Evolutionary conservation across 2,113 vertebrate genomes (phyloP).

Genomic region (Oxyruncus cristatus): DNA sequence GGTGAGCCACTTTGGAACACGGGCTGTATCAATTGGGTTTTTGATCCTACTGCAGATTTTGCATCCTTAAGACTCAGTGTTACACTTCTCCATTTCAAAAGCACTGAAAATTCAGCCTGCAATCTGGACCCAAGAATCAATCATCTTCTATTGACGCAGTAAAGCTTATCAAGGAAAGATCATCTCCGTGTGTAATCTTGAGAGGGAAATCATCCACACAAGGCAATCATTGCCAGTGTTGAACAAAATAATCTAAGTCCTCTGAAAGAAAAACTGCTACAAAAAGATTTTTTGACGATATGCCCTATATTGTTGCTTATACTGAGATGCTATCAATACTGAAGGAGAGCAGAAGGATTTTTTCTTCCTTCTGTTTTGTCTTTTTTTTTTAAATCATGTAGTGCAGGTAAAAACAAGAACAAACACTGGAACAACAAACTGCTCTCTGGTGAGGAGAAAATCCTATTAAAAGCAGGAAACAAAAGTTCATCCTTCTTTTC

Average conservation of each 20-base stretch:
- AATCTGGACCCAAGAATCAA: neutral
- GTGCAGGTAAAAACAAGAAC: neutral
- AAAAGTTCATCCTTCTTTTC: neutral
- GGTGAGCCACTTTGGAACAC: neutral
- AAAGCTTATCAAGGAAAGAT: neutral
- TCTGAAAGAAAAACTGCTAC: neutral
- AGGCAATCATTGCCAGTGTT: neutral
- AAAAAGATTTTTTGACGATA: neutral
- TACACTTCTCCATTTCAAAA: neutral
- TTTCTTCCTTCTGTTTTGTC: neutral
- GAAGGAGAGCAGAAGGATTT: neutral
- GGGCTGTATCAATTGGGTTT: neutral
- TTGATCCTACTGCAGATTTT: neutral
- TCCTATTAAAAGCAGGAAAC: neutral
- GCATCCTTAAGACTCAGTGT: neutral
- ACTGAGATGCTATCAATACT: neutral
- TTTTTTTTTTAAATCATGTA: neutral
- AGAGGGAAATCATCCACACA: neutral
- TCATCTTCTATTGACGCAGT: neutral
- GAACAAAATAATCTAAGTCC: neutral
- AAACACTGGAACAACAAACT: neutral
- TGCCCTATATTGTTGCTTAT: neutral
- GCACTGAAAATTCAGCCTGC: neutral
- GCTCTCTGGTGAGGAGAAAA: neutral
- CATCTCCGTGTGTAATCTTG: neutral